phyloP scores from a whole-genome alignment of 2,888 invertebrate species.

The Trichopria drosophilae region DNA sequence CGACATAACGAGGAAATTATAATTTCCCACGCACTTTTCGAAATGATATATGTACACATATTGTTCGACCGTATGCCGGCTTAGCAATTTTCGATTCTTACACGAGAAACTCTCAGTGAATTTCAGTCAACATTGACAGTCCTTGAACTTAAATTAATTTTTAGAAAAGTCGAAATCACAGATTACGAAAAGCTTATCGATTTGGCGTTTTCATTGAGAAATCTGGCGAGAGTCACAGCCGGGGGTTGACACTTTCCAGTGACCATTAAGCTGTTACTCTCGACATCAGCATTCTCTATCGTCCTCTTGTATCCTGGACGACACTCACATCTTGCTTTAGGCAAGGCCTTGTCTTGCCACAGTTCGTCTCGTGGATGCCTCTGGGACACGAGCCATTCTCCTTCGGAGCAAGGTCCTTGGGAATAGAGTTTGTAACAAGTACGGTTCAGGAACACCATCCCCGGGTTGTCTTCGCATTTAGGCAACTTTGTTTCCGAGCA shows the following conservation, averaged over 20 bases:
- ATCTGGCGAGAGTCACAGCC: slow-evolving; percentile 67
- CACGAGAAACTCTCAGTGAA: too few species aligned
- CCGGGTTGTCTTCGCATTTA: slow-evolving; percentile 65
- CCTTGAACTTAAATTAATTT: too few species aligned
- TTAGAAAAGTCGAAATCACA: too few species aligned
- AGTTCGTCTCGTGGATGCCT: slow-evolving; percentile 54
- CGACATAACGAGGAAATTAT: too few species aligned
- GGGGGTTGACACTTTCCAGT: slow-evolving; percentile 65
- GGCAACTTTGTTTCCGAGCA: slow-evolving; percentile 53
- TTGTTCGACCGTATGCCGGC: too few species aligned
- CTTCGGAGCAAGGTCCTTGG: slow-evolving; percentile 74
- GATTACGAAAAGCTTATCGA: slow-evolving; percentile 35
- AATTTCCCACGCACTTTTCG: too few species aligned
- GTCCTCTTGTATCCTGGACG: slow-evolving; percentile 66
- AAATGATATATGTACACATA: too few species aligned
- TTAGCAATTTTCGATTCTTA: too few species aligned
- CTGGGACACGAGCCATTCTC: slow-evolving; percentile 70
- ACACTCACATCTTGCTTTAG: slow-evolving; percentile 69
- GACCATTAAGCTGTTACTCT: slow-evolving; percentile 50
- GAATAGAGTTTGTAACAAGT: slow-evolving; percentile 78
- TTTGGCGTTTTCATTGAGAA: slow-evolving; percentile 61
- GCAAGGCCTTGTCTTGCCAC: slow-evolving; percentile 45
- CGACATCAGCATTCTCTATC: slow-evolving; percentile 49
- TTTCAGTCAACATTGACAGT: too few species aligned
- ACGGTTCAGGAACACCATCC: slow-evolving; percentile 68